These are phyloP conservation scores for Lithophane ornitopus DNA, from an alignment of 2,888 invertebrate species.

Conservation along the genomic window DNA sequence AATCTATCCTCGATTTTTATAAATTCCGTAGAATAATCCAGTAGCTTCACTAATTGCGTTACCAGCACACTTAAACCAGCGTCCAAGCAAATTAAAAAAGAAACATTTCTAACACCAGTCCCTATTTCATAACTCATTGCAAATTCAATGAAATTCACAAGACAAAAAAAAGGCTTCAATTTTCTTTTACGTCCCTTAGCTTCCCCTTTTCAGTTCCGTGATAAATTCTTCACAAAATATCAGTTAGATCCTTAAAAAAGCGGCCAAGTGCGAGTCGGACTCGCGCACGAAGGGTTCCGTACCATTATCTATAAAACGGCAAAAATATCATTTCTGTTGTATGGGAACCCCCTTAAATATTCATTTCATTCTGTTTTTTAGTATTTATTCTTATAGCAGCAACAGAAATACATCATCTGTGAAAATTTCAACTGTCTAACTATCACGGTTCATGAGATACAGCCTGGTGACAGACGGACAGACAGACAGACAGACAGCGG, in stretches of 20 bases:
- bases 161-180: constrained; percentile 43
- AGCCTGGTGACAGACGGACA: no score
- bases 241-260: constrained; percentile 26
- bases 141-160: constrained; percentile 45
- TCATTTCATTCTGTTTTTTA: no score
- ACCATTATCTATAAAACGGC: no score
- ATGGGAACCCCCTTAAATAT: no score
- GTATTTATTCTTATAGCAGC: no score
- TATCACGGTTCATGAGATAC: no score
- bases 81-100: constrained; percentile 33
- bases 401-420: no score
- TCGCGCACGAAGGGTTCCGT: no score
- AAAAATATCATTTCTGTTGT: no score
- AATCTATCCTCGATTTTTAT: not conserved
- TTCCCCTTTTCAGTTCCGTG: constrained; percentile 17
- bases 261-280: not conserved
- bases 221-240: constrained; percentile 46
- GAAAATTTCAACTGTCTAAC: no score
- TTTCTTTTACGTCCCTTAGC: constrained; percentile 21
- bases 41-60: constrained; percentile 35
- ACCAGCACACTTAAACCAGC: constrained; percentile 2
- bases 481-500: no score
- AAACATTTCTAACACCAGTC: constrained; percentile 21
- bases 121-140: constrained; percentile 47
- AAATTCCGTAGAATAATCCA: not conserved